Base-by-base conservation (phyloP, 2,113 vertebrate genomes). In the Hippocampus abdominalis region DNA sequence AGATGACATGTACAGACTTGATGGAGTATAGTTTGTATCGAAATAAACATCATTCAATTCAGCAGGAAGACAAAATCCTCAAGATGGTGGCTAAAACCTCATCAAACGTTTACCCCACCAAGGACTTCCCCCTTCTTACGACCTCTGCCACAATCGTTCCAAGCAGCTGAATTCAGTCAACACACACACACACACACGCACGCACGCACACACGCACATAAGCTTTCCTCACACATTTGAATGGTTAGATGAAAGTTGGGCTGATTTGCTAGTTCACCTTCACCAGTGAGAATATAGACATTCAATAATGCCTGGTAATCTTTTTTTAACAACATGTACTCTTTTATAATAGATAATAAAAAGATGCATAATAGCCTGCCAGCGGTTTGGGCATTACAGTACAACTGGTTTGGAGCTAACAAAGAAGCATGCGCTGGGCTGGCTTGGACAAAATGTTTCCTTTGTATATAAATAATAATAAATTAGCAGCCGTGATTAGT, bases 341-440 rank as follows among this genome's bases (percentile, higher is more conserved):
- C 32, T 56, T 80, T 69, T 73, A 13, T 40, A 73, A 56, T 66
- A 74, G 15, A 57, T 79, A 51, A 73, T 70, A 8, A 18, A 15
- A 57, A 69, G 32, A 68, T 68, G 67, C 71, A 79, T 44, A 56
- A 64, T 62, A 61, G 64, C 64, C 62, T 72, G 20, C 32, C 70
- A 65, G 59, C 56, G 48, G 42, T 67, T 63, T 63, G 3, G 72
- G 75, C 69, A 74, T 36, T n/a, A 68, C 20, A 68, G 36, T 40
- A 13, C 9, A 54, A 21, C 8, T 20, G 25, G 73, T 69, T 68
- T 65, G 46, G 56, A 64, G 85, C 85, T 80, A 92, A 91, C 91
- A 92, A 92, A 92, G 88, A 90, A 78, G 80, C 76, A 70, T 80
- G 85, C 49, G 75, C 9, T 76, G 71, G 76, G 69, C 69, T 72